A percentile compares a stretch with the other conserved stretches of the same genome.
These are phyloP conservation scores for Solea senegalensis DNA, from an alignment of 2,113 vertebrate species.

Conservation along the genomic window DNA sequence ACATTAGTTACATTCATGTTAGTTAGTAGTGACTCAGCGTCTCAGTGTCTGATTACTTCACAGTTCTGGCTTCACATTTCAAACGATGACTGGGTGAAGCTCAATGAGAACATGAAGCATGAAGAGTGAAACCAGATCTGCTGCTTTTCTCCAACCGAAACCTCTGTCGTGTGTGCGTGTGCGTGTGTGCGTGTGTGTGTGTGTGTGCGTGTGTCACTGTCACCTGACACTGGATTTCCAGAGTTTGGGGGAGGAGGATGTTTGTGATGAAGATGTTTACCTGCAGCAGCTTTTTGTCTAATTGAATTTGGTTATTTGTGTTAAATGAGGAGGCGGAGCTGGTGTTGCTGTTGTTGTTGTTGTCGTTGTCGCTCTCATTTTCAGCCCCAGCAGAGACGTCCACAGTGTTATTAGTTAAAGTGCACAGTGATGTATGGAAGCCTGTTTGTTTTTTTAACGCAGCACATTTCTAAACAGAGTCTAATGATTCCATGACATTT, in stretches of 20 bases:
- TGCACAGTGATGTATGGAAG: background rate
- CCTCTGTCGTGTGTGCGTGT: background rate
- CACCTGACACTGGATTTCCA: constrained; percentile 49
- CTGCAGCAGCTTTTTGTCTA: constrained; percentile 9
- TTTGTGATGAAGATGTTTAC: constrained; percentile 31
- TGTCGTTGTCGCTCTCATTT: constrained; percentile 16
- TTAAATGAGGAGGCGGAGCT: too few relatives aligned
- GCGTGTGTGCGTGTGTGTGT: too few relatives aligned
- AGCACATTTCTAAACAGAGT: too few relatives aligned
- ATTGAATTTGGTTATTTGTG: constrained; percentile 6
- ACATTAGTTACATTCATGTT: too few relatives aligned
- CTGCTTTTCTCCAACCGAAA: constrained; percentile 42
- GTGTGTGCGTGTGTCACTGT: constrained; percentile 12
- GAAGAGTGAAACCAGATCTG: constrained; percentile 62
- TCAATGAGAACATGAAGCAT: constrained; percentile 39
- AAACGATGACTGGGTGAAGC: constrained; percentile 46
- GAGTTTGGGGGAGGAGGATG: background rate
- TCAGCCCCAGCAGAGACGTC: background rate
- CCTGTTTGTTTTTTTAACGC: too few relatives aligned
- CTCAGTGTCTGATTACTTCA: background rate
- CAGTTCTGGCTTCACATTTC: constrained; percentile 62
- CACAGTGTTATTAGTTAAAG: constrained; percentile 4
- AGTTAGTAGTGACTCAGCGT: background rate
- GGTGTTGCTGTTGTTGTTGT: background rate
- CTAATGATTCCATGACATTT: too few relatives aligned